A percentile compares a stretch with the other conserved stretches of the same genome.
phyloP scores from a whole-genome alignment of 2,797 vertebrate species.

The Neomorphus geoffroyi region DNA sequence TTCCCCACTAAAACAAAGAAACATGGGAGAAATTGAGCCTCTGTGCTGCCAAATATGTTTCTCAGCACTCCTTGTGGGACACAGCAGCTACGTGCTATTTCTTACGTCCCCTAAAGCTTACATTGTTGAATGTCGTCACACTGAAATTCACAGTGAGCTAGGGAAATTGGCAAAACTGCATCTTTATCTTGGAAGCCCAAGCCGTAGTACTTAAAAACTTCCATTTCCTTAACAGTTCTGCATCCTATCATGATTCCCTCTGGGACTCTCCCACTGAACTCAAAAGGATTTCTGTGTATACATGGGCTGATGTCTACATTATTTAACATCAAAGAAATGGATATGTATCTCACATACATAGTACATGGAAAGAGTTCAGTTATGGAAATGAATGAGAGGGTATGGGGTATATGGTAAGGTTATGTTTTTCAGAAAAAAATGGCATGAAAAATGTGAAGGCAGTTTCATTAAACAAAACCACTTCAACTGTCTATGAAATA shows the following conservation, averaged over 20 bases:
- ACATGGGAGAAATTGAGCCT: not conserved
- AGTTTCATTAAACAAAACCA: conserved; percentile 35
- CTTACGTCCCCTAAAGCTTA: not conserved
- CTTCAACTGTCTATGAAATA: not conserved
- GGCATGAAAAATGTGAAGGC: not conserved
- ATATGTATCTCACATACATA: not conserved
- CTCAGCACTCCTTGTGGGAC: not conserved
- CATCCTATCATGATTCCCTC: not conserved
- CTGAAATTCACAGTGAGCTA: not conserved
- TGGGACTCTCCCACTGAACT: not conserved
- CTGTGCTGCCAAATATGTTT: not conserved
- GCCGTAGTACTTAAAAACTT: not conserved
- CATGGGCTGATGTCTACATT: not conserved
- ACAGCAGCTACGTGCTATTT: not conserved
- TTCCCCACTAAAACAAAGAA: not conserved
- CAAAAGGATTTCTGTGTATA: not conserved
- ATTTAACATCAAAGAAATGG: not conserved
- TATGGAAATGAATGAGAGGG: not conserved
- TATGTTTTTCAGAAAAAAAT: not conserved
- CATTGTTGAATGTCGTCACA: not conserved
- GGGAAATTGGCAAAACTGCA: not conserved
- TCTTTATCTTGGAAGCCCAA: not conserved
- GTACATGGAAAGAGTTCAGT: not conserved
- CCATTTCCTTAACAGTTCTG: not conserved
- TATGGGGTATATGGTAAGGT: not conserved